Evolutionary conservation across 2,888 invertebrate species (phyloP).

Genomic region (Hyppa rectilinea): DNA sequence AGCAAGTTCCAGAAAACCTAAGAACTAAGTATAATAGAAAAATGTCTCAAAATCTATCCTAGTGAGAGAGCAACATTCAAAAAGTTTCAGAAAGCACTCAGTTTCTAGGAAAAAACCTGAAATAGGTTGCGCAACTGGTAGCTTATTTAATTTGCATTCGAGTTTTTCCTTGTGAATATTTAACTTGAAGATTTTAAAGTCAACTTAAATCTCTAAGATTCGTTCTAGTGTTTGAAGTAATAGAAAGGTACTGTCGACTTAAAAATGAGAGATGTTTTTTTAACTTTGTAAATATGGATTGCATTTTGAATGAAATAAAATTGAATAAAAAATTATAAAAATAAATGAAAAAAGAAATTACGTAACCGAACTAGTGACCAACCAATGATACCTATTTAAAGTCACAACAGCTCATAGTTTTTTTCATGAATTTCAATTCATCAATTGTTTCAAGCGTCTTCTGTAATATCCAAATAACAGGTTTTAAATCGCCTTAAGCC

Average conservation of each 20-base stretch:
- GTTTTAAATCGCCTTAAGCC: constrained; percentile 25
- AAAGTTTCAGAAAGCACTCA: constrained; percentile 12
- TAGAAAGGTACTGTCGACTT: constrained; percentile 5
- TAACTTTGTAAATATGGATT: too few species aligned
- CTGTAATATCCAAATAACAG: constrained; percentile 10
- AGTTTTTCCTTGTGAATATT: constrained; percentile 27
- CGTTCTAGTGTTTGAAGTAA: neutral
- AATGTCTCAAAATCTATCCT: constrained; percentile 93
- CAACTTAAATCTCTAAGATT: constrained; percentile 19
- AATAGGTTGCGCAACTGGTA: constrained; percentile 34
- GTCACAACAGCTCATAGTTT: too few species aligned
- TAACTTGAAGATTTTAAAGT: constrained; percentile 13
- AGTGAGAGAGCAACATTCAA: constrained; percentile 89
- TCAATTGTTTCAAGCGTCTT: neutral
- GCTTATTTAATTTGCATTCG: constrained; percentile 43
- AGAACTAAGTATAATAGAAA: constrained; percentile 92
- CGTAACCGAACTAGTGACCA: too few species aligned
- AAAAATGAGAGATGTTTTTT: too few species aligned
- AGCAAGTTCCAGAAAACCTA: constrained; percentile 91
- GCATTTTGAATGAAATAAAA: too few species aligned
- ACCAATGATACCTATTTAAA: too few species aligned
- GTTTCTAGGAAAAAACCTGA: constrained; percentile 28
- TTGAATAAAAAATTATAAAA: too few species aligned
- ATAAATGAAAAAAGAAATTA: too few species aligned
- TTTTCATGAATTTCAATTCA: too few species aligned